Evolutionary conservation across 2,888 invertebrate genomes (phyloP).

Genomic region (Tetramorium bicarinatum): DNA sequence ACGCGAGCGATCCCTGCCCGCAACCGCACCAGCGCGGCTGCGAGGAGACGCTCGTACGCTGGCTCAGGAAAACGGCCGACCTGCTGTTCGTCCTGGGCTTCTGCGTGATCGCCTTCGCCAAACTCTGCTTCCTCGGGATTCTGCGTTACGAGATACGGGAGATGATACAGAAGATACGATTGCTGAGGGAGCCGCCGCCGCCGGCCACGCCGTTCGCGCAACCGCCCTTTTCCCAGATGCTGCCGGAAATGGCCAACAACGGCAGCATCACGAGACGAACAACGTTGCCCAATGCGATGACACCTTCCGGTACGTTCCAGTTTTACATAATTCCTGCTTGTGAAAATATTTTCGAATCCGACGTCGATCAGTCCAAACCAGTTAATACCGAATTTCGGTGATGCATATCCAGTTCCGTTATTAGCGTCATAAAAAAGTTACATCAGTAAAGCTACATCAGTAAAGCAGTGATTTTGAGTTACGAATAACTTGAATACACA

Average conservation of each 20-base stretch:
- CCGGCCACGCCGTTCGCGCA: slow-evolving; percentile 82
- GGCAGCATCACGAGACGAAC: slow-evolving; percentile 79
- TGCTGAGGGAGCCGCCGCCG: slow-evolving; percentile 87
- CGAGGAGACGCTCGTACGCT: slow-evolving; percentile 91
- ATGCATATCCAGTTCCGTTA: background rate
- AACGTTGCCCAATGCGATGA: slow-evolving; percentile 77
- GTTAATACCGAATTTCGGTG: background rate
- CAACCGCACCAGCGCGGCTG: slow-evolving; percentile 88
- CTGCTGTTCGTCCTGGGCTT: slow-evolving; percentile 94
- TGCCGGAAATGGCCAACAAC: slow-evolving; percentile 79
- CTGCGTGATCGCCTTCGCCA: slow-evolving; percentile 95
- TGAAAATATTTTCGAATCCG: background rate
- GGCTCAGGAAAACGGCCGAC: slow-evolving; percentile 93
- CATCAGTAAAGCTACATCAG: background rate
- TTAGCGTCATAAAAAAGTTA: background rate
- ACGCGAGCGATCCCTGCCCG: slow-evolving; percentile 79
- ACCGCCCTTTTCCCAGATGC: slow-evolving; percentile 79
- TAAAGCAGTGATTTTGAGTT: background rate
- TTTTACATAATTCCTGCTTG: background rate
- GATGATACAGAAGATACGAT: slow-evolving; percentile 96
- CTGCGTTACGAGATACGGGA: slow-evolving; percentile 95
- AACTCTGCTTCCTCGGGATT: slow-evolving; percentile 95
- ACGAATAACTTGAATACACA: background rate
- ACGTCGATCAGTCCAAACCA: background rate
- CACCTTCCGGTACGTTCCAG: slow-evolving; percentile 75